Evolutionary conservation across 2,113 vertebrate genomes (phyloP), one percentile per base, ranked within the genome.

Genomic region (Pedetes capensis): DNA sequence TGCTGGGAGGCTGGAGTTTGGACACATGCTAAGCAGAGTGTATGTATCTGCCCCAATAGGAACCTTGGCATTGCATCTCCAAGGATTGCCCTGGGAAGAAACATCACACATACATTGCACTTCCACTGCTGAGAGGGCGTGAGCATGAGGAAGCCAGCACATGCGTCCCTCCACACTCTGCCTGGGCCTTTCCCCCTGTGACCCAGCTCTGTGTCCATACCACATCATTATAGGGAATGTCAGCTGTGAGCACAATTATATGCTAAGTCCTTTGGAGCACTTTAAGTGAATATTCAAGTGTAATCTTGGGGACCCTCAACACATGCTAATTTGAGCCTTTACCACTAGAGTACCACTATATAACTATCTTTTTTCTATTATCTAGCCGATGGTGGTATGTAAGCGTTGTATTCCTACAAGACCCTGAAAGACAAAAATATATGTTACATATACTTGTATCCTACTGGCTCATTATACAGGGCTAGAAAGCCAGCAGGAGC

Each of bases 21-120:
- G 32, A 13, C 14, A 57, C 3, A 22, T 53, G 34, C 5, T 81
- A 44, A 53, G 23, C 22, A 87, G 3, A 55, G 1, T 16, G 25
- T 80, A 2, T 11, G 27, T 47, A 8, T 1, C 2, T 63, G 72
- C 2, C 18, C 25, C 37, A 12, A 3, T 9, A 37, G 37, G 42
- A 49, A 25, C 8, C 20, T 57, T 61, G 47, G 18, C 34, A 1
- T 37, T 25, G 13, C 44, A 20, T 66, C 25, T 61, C 53, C 42
- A 13, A 10, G n/a, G 71, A 5, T 11, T 51, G 59, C 44, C 32
- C 2, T 4, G 1, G 61, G n/a, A 6, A 61, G 76, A 80, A 80
- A 5, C 2, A n/a, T 34, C 47, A 47, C 39, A 37, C 1, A 8
- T 1, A 1, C 22, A 14, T 5, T 39, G 23, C 2, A 39, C 4